phyloP scores from a whole-genome alignment of 2,888 invertebrate genomes.

The Eupithecia insigniata region DNA sequence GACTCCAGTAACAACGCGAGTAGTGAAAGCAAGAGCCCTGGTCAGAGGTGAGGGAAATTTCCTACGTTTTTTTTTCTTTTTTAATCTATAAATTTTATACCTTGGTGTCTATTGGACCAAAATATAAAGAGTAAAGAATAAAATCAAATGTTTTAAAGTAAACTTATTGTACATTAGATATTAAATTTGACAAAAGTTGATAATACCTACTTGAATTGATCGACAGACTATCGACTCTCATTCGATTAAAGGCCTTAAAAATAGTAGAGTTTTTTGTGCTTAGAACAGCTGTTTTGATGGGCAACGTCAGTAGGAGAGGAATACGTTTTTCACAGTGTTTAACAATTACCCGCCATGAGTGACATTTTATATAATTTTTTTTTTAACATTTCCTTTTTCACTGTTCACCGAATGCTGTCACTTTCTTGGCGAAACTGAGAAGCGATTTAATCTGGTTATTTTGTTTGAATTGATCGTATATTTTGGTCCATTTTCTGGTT shows the following conservation, averaged over 20 bases:
- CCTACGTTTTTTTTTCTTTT: neutral
- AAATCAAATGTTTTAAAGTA: no score
- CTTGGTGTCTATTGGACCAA: neutral
- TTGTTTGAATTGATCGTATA: conserved; percentile 1
- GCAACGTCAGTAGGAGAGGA: neutral
- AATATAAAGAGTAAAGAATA: neutral
- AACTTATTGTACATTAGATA: no score
- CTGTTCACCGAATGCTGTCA: neutral
- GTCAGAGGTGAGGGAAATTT: conserved; percentile 83
- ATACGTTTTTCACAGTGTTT: neutral
- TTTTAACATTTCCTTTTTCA: neutral
- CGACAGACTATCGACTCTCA: neutral
- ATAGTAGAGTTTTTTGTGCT: neutral
- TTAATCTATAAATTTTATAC: neutral
- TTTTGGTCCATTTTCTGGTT: conserved; percentile 8
- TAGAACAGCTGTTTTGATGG: neutral
- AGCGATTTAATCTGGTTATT: neutral
- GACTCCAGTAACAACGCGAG: conserved; percentile 88
- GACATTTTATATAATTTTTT: neutral
- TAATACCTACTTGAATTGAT: no score
- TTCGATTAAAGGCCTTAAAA: neutral
- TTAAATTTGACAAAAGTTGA: no score
- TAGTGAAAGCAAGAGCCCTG: conserved; percentile 88
- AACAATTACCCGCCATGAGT: neutral
- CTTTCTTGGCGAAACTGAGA: neutral